Evolutionary conservation across 2,888 invertebrate species (phyloP).

Genomic region (Siphonodentalium dalli): DNA sequence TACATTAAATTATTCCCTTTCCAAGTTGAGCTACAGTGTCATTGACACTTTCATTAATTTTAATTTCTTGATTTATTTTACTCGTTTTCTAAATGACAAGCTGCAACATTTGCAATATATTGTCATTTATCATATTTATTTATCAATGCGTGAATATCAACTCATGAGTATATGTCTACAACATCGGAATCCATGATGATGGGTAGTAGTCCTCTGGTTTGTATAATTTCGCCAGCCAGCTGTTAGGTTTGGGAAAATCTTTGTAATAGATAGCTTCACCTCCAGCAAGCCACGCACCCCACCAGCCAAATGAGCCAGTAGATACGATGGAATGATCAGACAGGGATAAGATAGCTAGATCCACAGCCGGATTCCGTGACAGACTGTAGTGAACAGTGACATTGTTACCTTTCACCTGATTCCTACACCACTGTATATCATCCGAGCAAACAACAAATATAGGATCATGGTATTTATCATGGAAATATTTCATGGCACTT

Average conservation of each 20-base stretch:
- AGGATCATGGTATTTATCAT: conserved; percentile 24
- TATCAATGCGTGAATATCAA: too few relatives aligned
- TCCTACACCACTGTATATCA: conserved; percentile 33
- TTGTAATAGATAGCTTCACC: conserved; percentile 41
- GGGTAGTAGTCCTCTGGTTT: conserved; percentile 36
- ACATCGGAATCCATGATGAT: conserved; percentile 32
- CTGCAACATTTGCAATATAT: too few relatives aligned
- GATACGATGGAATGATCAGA: conserved; percentile 66
- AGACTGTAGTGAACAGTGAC: conserved; percentile 23
- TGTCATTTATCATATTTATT: too few relatives aligned
- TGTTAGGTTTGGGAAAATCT: conserved; percentile 29
- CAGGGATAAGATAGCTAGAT: conserved; percentile 36
- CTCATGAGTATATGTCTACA: too few relatives aligned
- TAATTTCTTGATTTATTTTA: too few relatives aligned
- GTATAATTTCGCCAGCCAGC: conserved; percentile 31
- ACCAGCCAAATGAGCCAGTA: conserved; percentile 57
- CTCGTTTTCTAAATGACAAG: too few relatives aligned
- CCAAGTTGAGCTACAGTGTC: too few relatives aligned
- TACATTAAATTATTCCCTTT: too few relatives aligned
- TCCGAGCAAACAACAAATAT: conserved; percentile 39
- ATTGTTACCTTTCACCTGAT: conserved; percentile 24
- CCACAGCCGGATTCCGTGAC: conserved; percentile 25
- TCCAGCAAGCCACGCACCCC: conserved; percentile 53
- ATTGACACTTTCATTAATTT: too few relatives aligned
- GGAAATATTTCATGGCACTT: conserved; percentile 34